Evolutionary conservation across 2,888 invertebrate species (phyloP).

Genomic region (Pachymerium ferrugineum): DNA sequence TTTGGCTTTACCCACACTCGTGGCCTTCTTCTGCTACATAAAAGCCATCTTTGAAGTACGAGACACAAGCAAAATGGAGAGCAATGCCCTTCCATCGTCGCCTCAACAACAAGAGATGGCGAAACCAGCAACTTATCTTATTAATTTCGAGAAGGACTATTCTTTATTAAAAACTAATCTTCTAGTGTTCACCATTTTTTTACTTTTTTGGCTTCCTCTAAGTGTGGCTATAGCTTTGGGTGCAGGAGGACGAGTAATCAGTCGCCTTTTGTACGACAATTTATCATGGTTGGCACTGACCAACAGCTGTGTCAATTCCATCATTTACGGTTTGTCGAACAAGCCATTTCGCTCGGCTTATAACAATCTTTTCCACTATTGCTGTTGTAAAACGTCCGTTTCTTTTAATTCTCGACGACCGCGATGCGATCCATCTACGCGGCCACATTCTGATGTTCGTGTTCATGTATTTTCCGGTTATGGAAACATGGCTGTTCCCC

Average conservation of each 20-base stretch:
- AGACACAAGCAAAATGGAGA: not conserved
- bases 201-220: constrained; percentile 64
- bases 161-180: constrained; percentile 60
- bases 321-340: constrained; percentile 62
- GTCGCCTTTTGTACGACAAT: constrained; percentile 54
- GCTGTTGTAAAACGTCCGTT: constrained; percentile 70
- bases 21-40: constrained; percentile 56
- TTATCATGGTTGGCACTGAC: constrained; percentile 64
- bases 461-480: constrained; percentile 70
- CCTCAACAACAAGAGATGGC: constrained; percentile 15
- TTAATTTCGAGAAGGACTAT: constrained; percentile 59
- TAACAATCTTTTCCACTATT: constrained; percentile 68
- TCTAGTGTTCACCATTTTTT: constrained; percentile 59
- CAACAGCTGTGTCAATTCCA: constrained; percentile 63
- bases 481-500: constrained; percentile 54
- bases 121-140: constrained; percentile 54
- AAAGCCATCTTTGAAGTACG: constrained; percentile 52
- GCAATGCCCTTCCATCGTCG: not conserved
- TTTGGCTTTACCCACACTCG: constrained; percentile 56
- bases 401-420: constrained; percentile 52
- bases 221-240: constrained; percentile 57
- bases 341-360: constrained; percentile 65
- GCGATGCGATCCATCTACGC: constrained; percentile 41
- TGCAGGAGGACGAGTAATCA: constrained; percentile 40
- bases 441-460: constrained; percentile 58